phyloP scores from a whole-genome alignment of 2,113 vertebrate genomes.

The Chitala chitala region DNA sequence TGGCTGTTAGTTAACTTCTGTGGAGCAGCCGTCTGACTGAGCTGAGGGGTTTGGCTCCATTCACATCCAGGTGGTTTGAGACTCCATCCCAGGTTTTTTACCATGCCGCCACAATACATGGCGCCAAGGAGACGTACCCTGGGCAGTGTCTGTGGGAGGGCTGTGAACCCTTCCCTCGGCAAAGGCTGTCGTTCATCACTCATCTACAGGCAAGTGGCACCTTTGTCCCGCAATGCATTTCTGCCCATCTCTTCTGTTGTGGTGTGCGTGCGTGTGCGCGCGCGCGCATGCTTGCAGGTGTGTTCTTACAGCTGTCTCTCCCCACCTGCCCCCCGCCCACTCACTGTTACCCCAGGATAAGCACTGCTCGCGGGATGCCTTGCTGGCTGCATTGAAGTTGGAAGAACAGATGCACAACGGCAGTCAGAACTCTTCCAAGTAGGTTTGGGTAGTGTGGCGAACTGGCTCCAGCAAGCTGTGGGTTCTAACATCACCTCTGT shows the following conservation, averaged over 20 bases:
- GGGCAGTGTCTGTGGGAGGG: constrained; percentile 95
- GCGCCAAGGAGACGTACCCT: constrained; percentile 85
- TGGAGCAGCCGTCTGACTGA: neutral
- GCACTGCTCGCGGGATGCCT: constrained; percentile 95
- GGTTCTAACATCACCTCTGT: too few relatives aligned
- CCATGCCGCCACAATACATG: constrained; percentile 91
- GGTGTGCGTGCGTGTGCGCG: too few relatives aligned
- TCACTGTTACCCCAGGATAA: constrained; percentile 73
- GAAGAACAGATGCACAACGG: constrained; percentile 86
- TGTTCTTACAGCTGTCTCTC: too few relatives aligned
- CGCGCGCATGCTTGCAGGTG: neutral
- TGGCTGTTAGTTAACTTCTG: neutral
- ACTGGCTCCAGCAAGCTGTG: too few relatives aligned
- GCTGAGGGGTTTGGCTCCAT: too few relatives aligned
- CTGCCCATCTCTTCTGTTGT: neutral
- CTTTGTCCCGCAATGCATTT: neutral
- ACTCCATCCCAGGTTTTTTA: constrained; percentile 97
- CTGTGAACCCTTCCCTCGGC: constrained; percentile 91
- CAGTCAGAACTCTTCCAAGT: constrained; percentile 84
- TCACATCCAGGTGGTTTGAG: constrained; percentile 84
- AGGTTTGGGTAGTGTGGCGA: constrained; percentile 29
- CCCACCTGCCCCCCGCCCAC: neutral
- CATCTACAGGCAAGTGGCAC: constrained; percentile 83
- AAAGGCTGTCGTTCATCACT: constrained; percentile 97
- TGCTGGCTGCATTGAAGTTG: constrained; percentile 88